A percentile compares a stretch with the other conserved stretches of the same genome.
phyloP scores from a whole-genome alignment of 2,113 vertebrate genomes.

The Cynopterus brachyotis region DNA sequence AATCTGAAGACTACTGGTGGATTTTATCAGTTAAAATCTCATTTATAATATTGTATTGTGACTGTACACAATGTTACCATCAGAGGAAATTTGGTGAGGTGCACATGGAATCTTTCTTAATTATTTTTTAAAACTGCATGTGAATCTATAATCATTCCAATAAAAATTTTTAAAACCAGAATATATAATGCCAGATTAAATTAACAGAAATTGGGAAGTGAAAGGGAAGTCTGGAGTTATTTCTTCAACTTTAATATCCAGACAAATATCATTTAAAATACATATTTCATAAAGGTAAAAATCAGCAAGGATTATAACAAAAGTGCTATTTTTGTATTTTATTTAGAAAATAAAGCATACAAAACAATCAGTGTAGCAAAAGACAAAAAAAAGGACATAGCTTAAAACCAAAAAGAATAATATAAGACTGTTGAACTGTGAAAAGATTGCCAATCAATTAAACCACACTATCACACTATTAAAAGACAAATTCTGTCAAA shows the following conservation, averaged over 20 bases:
- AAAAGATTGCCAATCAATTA: background rate
- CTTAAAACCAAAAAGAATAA: background rate
- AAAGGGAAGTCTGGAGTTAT: background rate
- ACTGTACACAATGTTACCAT: background rate
- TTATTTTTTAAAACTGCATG: background rate
- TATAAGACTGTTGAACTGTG: background rate
- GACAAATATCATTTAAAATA: conserved; percentile 18
- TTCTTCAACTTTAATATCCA: background rate
- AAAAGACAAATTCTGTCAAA: conserved; percentile 5
- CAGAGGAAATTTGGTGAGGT: background rate
- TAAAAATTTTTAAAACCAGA: background rate
- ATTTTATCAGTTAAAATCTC: background rate
- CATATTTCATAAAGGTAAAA: conserved; percentile 38
- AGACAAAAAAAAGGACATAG: conserved; percentile 9
- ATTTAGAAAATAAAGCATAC: conserved; percentile 10
- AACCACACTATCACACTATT: background rate
- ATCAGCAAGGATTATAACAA: background rate
- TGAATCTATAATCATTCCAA: background rate
- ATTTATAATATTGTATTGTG: background rate
- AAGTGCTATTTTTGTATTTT: background rate
- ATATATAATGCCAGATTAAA: background rate
- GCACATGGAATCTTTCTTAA: background rate
- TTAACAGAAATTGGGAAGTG: background rate
- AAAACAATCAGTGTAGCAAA: conserved; percentile 24
- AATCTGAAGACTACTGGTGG: background rate